Conservation (phyloP, 1,140 invertebrate genomes). For the Camponotus vicinus region DNA sequence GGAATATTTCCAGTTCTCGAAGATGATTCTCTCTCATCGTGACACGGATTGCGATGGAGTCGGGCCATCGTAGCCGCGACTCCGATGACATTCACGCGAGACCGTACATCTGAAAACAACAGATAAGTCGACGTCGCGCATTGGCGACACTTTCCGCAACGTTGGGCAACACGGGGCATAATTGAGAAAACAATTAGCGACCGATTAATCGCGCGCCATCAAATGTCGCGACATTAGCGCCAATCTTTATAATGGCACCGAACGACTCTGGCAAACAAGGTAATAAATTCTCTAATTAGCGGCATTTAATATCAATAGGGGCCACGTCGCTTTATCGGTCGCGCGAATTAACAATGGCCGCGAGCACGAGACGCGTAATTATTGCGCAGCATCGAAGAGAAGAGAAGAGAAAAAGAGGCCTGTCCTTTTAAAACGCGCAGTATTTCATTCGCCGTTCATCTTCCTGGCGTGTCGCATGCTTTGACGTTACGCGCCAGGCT, state of each 20-base stretch:
- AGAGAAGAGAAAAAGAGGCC: background rate
- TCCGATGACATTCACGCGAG: background rate
- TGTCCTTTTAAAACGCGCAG: conserved; percentile 4
- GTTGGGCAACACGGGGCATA: background rate
- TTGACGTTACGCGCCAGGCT: conserved; percentile 44
- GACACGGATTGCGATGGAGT: conserved; percentile 1
- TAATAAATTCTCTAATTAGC: conserved; percentile 69
- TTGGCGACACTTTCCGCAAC: conserved; percentile 32
- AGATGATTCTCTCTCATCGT: conserved; percentile 1
- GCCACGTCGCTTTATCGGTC: conserved; percentile 36
- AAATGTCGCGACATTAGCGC: conserved; percentile 43
- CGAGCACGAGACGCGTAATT: conserved; percentile 43
- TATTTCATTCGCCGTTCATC: conserved; percentile 28
- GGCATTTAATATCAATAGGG: conserved; percentile 55
- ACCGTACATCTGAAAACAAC: background rate
- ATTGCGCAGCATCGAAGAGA: conserved; percentile 11
- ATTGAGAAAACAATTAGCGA: conserved; percentile 62
- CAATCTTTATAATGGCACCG: conserved; percentile 45
- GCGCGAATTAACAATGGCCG: conserved; percentile 58
- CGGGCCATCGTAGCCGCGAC: background rate
- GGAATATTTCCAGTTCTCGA: background rate
- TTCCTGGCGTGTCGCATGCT: conserved; percentile 39
- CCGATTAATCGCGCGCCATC: conserved; percentile 43
- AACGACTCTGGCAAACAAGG: conserved; percentile 39
- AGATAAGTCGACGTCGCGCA: conserved; percentile 6